phyloP scores from a whole-genome alignment of 1,140 invertebrate genomes.

The Drosophila ironensis region DNA sequence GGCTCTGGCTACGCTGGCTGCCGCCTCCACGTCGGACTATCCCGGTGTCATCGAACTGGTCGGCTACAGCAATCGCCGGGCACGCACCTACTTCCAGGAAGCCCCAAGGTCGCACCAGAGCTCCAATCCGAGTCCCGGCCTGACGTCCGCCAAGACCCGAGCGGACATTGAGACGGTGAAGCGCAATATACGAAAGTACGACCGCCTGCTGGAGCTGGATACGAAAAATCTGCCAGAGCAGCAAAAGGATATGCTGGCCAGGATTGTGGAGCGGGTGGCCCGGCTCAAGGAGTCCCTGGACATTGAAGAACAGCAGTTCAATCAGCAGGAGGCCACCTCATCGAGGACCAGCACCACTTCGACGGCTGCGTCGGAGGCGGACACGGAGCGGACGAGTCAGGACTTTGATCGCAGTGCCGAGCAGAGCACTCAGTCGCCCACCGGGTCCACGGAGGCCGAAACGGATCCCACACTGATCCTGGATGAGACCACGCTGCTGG shows the following conservation, averaged over 20 bases:
- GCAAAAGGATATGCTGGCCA: conserved; percentile 80
- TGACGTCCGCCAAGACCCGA: conserved; percentile 61
- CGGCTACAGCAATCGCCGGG: conserved; percentile 76
- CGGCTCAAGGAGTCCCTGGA: conserved; percentile 73
- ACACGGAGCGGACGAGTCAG: conserved; percentile 35
- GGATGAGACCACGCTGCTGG: conserved; percentile 71
- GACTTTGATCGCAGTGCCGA: conserved; percentile 14
- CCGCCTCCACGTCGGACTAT: conserved; percentile 48
- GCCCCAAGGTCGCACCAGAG: conserved; percentile 13
- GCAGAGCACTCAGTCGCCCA: conserved; percentile 44
- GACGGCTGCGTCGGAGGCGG: conserved; percentile 6
- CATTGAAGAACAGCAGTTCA: conserved; percentile 65
- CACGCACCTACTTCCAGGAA: conserved; percentile 71
- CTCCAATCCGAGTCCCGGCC: conserved; percentile 30
- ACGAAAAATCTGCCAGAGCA: conserved; percentile 78
- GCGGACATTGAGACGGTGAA: conserved; percentile 79
- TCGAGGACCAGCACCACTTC: conserved; percentile 8
- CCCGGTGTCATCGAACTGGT: conserved; percentile 79
- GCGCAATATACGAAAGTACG: conserved; percentile 78
- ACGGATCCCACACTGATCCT: conserved; percentile 74
- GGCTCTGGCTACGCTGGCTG: conserved; percentile 7
- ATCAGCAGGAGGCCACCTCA: conserved; percentile 43
- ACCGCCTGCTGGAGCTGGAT: conserved; percentile 71
- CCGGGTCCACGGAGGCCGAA: conserved; percentile 59
- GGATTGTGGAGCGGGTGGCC: conserved; percentile 79